Evolutionary conservation across 2,888 invertebrate species (phyloP).

Genomic region (Sicus ferrugineus): DNA sequence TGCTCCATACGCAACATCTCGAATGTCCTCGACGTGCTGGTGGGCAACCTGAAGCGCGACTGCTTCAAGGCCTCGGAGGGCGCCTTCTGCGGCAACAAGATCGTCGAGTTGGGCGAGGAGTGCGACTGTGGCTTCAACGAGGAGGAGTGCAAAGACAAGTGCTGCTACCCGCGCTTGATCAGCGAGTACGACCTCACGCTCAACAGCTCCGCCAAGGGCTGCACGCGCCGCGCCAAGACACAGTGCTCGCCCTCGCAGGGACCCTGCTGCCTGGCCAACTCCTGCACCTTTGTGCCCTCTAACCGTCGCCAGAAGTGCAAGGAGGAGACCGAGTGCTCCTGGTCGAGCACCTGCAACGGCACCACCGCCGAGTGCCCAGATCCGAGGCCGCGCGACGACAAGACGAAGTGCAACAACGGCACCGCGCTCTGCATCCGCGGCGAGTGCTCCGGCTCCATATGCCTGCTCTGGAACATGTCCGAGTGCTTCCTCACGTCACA

Average conservation of each 20-base stretch:
- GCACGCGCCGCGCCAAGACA: constrained; percentile 77
- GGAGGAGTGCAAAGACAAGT: constrained; percentile 89
- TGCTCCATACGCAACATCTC: constrained; percentile 97
- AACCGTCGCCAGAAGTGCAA: constrained; percentile 77
- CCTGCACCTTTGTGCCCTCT: constrained; percentile 78
- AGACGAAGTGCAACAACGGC: constrained; percentile 95
- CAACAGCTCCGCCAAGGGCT: constrained; percentile 79
- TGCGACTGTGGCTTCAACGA: constrained; percentile 97
- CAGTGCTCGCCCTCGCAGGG: constrained; percentile 94
- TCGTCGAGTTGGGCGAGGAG: constrained; percentile 96
- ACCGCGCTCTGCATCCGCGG: constrained; percentile 87
- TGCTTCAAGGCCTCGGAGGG: constrained; percentile 92
- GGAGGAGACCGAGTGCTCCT: constrained; percentile 88
- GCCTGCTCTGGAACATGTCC: constrained; percentile 90
- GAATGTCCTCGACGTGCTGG: constrained; percentile 89
- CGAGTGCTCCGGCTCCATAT: constrained; percentile 94
- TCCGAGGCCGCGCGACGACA: constrained; percentile 82
- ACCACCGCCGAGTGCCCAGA: constrained; percentile 85
- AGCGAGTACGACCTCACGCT: constrained; percentile 73
- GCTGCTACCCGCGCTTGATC: constrained; percentile 89
- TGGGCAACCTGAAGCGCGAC: constrained; percentile 89
- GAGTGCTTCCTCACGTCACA: constrained; percentile 93
- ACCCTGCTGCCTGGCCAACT: constrained; percentile 87
- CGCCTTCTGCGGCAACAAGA: constrained; percentile 99
- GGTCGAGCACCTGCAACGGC: constrained; percentile 87